Conservation (phyloP, 1,140 invertebrate species). For the Vanessa tameamea region DNA sequence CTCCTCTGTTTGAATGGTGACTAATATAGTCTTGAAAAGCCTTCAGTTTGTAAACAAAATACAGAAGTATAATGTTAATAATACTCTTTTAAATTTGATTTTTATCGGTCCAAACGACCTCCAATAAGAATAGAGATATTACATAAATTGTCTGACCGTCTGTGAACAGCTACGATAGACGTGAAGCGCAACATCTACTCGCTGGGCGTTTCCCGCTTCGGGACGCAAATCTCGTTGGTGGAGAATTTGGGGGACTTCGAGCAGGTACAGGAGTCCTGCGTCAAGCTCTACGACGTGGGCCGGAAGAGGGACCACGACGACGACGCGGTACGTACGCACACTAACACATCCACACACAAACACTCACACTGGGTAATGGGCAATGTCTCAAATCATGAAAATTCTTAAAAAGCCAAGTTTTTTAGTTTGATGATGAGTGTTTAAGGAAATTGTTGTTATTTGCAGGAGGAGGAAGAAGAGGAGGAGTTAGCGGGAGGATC, state of each 20-base stretch:
- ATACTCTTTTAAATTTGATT: too few species aligned
- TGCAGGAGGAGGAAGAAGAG: slow-evolving; percentile 86
- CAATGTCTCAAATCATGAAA: not conserved
- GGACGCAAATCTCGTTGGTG: slow-evolving; percentile 90
- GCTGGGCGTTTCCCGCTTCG: slow-evolving; percentile 87
- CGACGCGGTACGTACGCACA: slow-evolving; percentile 81
- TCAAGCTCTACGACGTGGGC: slow-evolving; percentile 91
- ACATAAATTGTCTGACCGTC: not conserved
- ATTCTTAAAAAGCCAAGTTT: too few species aligned
- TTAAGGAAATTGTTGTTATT: slow-evolving; percentile 12
- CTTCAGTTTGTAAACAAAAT: too few species aligned
- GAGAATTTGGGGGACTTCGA: slow-evolving; percentile 90
- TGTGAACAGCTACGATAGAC: slow-evolving; percentile 89
- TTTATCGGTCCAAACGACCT: too few species aligned
- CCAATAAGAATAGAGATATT: not conserved
- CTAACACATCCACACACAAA: not conserved
- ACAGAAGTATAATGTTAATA: too few species aligned
- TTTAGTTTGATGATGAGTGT: not conserved
- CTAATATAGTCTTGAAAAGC: too few species aligned
- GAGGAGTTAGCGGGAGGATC: slow-evolving; percentile 83
- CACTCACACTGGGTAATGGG: not conserved
- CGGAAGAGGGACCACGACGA: slow-evolving; percentile 87
- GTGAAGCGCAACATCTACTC: slow-evolving; percentile 91
- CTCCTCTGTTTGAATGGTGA: too few species aligned
- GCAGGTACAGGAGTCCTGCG: slow-evolving; percentile 90